A percentile compares a stretch with the other conserved stretches of the same genome.
These are phyloP conservation scores for Tragelaphus eurycerus DNA, from an alignment of 2,797 vertebrate genomes.

Conservation along the genomic window DNA sequence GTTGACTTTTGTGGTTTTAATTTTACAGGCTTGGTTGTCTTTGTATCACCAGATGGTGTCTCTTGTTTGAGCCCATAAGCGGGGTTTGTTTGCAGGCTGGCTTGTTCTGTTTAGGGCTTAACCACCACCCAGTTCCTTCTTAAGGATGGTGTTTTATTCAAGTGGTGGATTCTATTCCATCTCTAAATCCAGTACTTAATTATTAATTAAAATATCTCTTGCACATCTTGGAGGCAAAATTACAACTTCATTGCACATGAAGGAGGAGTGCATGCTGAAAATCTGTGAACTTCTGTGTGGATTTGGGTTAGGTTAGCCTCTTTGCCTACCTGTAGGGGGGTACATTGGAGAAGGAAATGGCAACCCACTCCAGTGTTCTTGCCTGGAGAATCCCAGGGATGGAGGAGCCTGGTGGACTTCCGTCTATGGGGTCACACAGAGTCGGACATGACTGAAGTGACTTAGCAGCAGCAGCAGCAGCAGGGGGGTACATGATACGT, in stretches of 20 bases:
- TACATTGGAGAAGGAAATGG: no score
- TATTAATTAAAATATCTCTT: neutral
- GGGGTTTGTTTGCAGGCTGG: slow-evolving; percentile 20
- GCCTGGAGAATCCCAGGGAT: no score
- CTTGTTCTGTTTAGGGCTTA: slow-evolving; percentile 41
- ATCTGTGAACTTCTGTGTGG: neutral
- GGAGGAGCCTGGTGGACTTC: no score
- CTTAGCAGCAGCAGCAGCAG: no score
- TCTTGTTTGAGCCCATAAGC: neutral
- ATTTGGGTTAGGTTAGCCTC: neutral
- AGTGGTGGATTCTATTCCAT: neutral
- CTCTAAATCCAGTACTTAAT: neutral
- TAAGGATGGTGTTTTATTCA: neutral
- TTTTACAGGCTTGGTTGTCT: slow-evolving; percentile 19
- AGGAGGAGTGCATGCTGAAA: neutral
- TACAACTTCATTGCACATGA: neutral
- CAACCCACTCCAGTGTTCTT: no score
- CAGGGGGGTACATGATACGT: neutral
- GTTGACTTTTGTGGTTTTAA: slow-evolving; percentile 48
- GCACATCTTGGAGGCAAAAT: neutral
- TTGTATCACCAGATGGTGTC: slow-evolving; percentile 47
- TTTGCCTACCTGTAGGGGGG: neutral
- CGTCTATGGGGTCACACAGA: no score
- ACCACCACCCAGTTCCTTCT: neutral
- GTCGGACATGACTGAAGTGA: no score